Base-by-base conservation (phyloP, 2,888 invertebrate genomes). In the Brachylomia viminalis region DNA sequence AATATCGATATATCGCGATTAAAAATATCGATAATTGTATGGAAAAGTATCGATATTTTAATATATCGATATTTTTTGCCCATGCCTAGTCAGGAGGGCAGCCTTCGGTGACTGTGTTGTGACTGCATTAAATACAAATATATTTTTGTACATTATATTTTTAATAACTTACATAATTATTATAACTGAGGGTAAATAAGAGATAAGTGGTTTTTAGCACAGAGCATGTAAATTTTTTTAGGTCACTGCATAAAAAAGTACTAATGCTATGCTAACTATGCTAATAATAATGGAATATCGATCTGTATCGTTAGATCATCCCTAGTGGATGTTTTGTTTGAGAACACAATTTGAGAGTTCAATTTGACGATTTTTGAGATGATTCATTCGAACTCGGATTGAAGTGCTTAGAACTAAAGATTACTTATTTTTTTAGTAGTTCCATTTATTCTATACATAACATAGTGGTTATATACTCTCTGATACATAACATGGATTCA, bases 401-500 rank as follows among this genome's bases (percentile, higher is more conserved):
- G 85, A 81, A 86, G 83, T 83, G 89, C 81, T 86, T 85, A 86
- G 23, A 79, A 73, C 42, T 82, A 70, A 75, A 72, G 76, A 75
- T 62, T 77, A 61, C 45, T 72, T 85, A 75, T 73, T 47, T 82
- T 79, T 82, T 76, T 79, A 77, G 66, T 78, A 75, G 62, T 82
- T 79, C 72, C 75, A 80, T 77, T 84, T 62, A 74, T 78, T 75
- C 69, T 61, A 49, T 80, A 59, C 0, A 15, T 42, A 79, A 38
- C 77, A 96, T 96, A 67, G 33, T 67, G 56, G 7, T 7, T 67
- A 13, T 0, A 67, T 6, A 58, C 20, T 67, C 3, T 30, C 56
- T 67, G 67, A 68, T 80, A 70, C 11, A 8, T 58, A 81, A 47
- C 79, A 96, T 96, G 96, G 96, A 96, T 93, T 90, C 95, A 79